Percentiles rank a stretch among this genome's conserved stretches.
These are phyloP conservation scores for Anaspis maculata DNA, from an alignment of 2,888 invertebrate species.

Conservation along the genomic window DNA sequence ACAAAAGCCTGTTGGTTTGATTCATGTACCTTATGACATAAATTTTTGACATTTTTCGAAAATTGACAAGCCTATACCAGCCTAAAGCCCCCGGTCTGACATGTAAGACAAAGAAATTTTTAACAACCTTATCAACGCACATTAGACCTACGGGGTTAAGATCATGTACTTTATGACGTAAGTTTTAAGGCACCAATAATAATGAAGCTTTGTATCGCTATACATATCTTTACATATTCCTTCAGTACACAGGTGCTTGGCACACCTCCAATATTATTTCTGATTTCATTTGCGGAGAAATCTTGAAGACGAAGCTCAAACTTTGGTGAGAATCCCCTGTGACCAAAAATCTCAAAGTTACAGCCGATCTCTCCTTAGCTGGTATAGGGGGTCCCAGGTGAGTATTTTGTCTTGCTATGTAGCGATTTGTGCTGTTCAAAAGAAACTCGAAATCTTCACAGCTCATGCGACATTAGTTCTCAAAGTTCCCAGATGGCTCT, in stretches of 20 bases:
- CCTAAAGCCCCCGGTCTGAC: too few species aligned
- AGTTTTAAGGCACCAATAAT: too few species aligned
- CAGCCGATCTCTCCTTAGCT: conserved; percentile 10
- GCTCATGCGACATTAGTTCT: conserved; percentile 10
- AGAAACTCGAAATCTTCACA: conserved; percentile 6
- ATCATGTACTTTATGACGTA: too few species aligned
- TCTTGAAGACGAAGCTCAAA: conserved; percentile 15
- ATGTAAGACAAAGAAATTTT: too few species aligned
- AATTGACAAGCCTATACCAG: too few species aligned
- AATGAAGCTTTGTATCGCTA: too few species aligned
- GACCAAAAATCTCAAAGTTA: conserved; percentile 9
- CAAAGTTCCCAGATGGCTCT: conserved; percentile 7
- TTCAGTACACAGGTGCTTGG: conserved; percentile 10
- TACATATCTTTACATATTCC: conserved; percentile 10
- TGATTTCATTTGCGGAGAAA: conserved; percentile 13
- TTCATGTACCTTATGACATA: too few species aligned
- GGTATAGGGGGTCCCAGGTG: conserved; percentile 7
- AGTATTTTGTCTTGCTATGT: conserved; percentile 7
- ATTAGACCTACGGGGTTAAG: too few species aligned
- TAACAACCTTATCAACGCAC: too few species aligned
- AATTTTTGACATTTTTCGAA: too few species aligned
- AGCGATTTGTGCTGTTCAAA: conserved; percentile 6
- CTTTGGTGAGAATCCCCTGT: conserved; percentile 9
- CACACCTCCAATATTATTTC: conserved; percentile 13
- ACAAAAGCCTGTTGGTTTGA: too few species aligned